phyloP scores from a whole-genome alignment of 2,113 vertebrate genomes.

The Pheucticus melanocephalus region DNA sequence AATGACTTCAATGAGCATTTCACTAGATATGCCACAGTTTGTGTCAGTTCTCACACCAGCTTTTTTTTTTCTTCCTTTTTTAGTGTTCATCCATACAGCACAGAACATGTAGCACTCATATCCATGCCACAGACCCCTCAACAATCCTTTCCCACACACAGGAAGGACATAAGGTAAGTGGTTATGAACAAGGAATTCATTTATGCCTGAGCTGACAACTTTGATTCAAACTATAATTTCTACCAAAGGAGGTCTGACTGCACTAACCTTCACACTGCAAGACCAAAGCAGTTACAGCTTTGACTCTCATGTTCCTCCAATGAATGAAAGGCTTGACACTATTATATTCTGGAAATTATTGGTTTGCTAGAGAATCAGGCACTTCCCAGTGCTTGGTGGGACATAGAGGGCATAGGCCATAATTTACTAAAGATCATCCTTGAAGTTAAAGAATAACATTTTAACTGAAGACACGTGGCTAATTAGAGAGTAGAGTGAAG shows the following conservation, averaged over 20 bases:
- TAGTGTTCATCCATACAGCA: neutral
- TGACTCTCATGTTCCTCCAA: neutral
- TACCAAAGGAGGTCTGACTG: neutral
- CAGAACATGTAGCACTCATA: rapidly evolving
- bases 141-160: neutral
- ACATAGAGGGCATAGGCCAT: neutral
- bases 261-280: neutral
- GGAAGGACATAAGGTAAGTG: neutral
- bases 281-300: neutral
- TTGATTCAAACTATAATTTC: neutral
- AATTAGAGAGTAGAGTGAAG: neutral
- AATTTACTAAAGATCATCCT: neutral
- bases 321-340: neutral
- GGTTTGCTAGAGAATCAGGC: neutral
- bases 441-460: neutral
- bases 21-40: neutral
- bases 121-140: neutral
- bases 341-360: neutral
- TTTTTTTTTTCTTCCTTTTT: neutral
- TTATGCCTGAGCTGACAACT: neutral
- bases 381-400: neutral
- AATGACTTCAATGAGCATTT: neutral
- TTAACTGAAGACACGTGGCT: neutral
- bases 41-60: neutral
- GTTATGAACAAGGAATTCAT: neutral